Evolutionary conservation across 2,797 vertebrate genomes (phyloP).

Genomic region (Remorina albescens): DNA sequence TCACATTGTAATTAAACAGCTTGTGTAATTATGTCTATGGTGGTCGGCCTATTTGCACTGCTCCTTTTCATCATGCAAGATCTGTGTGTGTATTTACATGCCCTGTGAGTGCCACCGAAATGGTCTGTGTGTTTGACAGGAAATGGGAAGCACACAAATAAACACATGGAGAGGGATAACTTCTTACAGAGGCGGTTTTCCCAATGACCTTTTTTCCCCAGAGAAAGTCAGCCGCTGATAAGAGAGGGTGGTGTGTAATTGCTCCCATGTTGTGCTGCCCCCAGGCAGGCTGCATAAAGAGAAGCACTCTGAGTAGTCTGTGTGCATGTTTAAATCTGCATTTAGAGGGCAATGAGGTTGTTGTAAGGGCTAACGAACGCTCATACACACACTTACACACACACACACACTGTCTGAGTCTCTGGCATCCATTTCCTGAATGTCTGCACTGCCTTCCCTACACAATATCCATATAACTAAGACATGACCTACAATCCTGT

Average conservation of each 20-base stretch:
- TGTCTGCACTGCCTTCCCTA: conserved; percentile 58
- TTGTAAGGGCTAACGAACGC: conserved; percentile 14
- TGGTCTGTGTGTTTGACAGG: conserved; percentile 59
- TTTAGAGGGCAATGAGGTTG: conserved; percentile 45
- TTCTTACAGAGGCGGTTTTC: conserved; percentile 59
- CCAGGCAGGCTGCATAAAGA: conserved; percentile 24
- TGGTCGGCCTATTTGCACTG: conserved; percentile 5
- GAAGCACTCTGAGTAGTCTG: conserved; percentile 18
- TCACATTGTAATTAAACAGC: conserved; percentile 37
- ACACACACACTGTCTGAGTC: conserved; percentile 40
- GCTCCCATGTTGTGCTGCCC: conserved; percentile 68
- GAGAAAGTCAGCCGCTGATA: conserved; percentile 66
- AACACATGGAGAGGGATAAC: conserved; percentile 66
- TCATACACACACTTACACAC: conserved; percentile 3
- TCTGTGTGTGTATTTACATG: conserved; percentile 49
- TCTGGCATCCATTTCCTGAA: conserved; percentile 65
- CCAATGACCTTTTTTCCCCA: conserved; percentile 40
- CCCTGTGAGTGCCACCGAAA: conserved; percentile 40
- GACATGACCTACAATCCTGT: conserved; percentile 67
- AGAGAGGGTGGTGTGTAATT: conserved; percentile 65
- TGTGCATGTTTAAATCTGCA: conserved; percentile 45
- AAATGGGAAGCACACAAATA: conserved; percentile 76
- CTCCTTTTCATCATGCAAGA: conserved; percentile 42
- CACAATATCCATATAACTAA: conserved; percentile 56
- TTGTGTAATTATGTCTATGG: conserved; percentile 43